Evolutionary conservation across 2,888 invertebrate genomes (phyloP), one percentile per base, ranked within the genome.

Genomic region (Meteorus cinctellus): DNA sequence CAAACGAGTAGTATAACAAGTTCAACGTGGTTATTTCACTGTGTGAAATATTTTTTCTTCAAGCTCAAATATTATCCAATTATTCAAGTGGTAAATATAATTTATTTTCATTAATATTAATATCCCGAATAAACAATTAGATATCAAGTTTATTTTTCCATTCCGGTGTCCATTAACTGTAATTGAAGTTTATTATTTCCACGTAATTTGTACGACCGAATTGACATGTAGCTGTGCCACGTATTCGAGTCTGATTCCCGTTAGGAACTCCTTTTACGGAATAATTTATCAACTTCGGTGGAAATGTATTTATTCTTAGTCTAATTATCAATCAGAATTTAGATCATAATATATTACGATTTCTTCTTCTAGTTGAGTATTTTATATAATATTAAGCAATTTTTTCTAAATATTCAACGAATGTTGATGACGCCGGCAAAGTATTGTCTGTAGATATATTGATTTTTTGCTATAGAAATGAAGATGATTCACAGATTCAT

Each of bases 91-190:
- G 66, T 48, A 29, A 41, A 36, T 41, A 70, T 24, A 65, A 59
- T 78, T 78, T 78, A 41, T 62, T 79, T 76, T 74, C 80, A 81
- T 82, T 71, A 80, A 19, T 62, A 0, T 60, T 51, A n/a, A 69
- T 59, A 62, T 72, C 69, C 5, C 73, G 34, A 34, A 34, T 34
- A 6, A 34, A 34, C 1, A 66, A 67, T 10, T n/a, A 79, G 8
- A 72, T 82, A 78, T 69, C 80, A 76, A 36, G n/a, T 36, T 27
- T 16, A 14, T 27, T 10, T 48, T 31, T 41, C 48, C 8, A 27
- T n/a, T 8, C 2, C 34, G 8, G 12, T 12, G 2, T 41, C 12
- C 6, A 10, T 2, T 41, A 41, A 8, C 8, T 12, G 12, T 41
- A 41, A 41, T 41, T 41, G 12, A 41, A 12, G 41, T 41, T 41